Evolutionary conservation across 2,888 invertebrate genomes (phyloP).

Genomic region (Epicampocera succincta): DNA sequence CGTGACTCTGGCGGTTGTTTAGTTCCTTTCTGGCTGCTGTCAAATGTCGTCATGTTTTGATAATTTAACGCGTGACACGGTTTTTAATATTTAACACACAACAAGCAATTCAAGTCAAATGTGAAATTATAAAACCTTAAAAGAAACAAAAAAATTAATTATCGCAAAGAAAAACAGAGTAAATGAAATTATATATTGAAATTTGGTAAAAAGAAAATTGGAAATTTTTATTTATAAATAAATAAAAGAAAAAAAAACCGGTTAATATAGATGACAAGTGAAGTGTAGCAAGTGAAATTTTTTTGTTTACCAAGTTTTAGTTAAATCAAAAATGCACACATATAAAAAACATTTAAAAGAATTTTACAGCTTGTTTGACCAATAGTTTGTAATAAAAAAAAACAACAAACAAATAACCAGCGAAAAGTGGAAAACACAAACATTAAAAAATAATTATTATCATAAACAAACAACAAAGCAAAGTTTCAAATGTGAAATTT

Average conservation of each 20-base stretch:
- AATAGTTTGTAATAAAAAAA: constrained; percentile 53
- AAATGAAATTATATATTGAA: constrained; percentile 6
- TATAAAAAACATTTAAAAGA: constrained; percentile 63
- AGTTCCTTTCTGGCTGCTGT: constrained; percentile 82
- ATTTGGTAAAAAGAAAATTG: constrained; percentile 14
- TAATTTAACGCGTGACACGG: constrained; percentile 76
- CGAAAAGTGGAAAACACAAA: constrained; percentile 50
- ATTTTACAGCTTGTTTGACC: constrained; percentile 54
- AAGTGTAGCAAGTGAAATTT: constrained; percentile 68
- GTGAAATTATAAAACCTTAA: constrained; percentile 36
- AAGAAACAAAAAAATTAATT: constrained; percentile 45
- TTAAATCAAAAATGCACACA: no score
- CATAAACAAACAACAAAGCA: constrained; percentile 30
- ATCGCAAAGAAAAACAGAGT: constrained; percentile 28
- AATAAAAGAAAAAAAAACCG: constrained; percentile 51
- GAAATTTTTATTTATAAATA: constrained; percentile 34
- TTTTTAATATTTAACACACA: constrained; percentile 60
- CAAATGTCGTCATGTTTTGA: constrained; percentile 80
- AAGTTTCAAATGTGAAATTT: constrained; percentile 46
- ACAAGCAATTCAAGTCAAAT: constrained; percentile 46
- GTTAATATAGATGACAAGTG: constrained; percentile 64
- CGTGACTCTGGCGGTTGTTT: constrained; percentile 77
- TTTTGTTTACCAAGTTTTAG: constrained; percentile 62
- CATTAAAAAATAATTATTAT: constrained; percentile 22
- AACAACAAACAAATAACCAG: constrained; percentile 65